phyloP scores from a whole-genome alignment of 2,113 vertebrate species.

The Scomber japonicus region DNA sequence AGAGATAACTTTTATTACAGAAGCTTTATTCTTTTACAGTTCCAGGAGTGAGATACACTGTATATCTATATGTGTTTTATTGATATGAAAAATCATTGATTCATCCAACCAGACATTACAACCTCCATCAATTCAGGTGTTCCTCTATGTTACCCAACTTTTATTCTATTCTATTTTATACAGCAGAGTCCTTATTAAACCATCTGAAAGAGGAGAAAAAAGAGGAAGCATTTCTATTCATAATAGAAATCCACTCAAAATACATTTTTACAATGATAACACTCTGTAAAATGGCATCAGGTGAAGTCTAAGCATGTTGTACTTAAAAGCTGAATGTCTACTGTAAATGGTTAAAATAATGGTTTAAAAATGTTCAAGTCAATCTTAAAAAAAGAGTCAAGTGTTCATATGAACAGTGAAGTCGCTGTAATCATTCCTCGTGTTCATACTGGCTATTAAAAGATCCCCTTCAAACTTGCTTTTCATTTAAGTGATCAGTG shows the following conservation, averaged over 20 bases:
- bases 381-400: no score
- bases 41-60: not conserved
- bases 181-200: not conserved
- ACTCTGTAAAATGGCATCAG: constrained; percentile 30
- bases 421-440: no score
- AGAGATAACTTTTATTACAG: constrained; percentile 41
- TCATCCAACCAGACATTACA: constrained; percentile 30
- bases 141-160: constrained; percentile 49
- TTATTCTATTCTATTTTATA: constrained; percentile 23
- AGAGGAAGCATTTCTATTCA: constrained; percentile 56
- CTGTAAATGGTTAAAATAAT: constrained; percentile 8
- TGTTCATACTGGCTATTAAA: no score
- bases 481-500: no score
- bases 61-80: constrained; percentile 17
- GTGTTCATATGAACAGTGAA: no score
- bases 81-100: constrained; percentile 33
- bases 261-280: constrained; percentile 51
- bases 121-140: constrained; percentile 30
- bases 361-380: no score
- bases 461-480: no score
- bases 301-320: constrained; percentile 8
- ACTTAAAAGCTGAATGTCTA: constrained; percentile 23
- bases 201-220: constrained; percentile 1
- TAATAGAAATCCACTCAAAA: constrained; percentile 41
- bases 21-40: constrained; percentile 24